Base-by-base conservation (phyloP, 2,113 vertebrate genomes). In the Microcebus ravelobensis region DNA sequence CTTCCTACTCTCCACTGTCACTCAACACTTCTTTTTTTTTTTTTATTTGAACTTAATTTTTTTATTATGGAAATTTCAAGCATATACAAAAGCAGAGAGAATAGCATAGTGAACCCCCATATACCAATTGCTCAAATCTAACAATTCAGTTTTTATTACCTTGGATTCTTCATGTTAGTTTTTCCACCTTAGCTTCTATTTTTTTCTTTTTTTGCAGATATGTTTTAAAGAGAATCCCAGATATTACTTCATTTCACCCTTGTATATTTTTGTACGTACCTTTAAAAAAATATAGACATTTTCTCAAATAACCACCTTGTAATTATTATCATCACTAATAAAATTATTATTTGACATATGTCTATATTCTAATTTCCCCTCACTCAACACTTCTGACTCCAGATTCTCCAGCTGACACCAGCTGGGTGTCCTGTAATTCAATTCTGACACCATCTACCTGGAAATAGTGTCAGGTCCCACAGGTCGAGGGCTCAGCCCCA, bases 21-120 rank as follows among this genome's bases (percentile, higher is more conserved):
- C 29, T 34, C 14, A 7, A 21, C 23, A 42, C 57, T 48, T 48
- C 10, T 48, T 48, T 12, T 79, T 48, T 48, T 48, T 48, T 48
- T 79, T 87, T 93, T 3, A 45, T 81, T 76, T 74, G 68, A 80
- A 90, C 21, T 91, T 90, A 45, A 65, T 95, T 42, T 70, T 89
- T 88, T 76, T 73, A 83, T 87, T 87, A 89, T 85, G 65, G 77
- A 86, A 85, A 63, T 76, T 76, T 88, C n/a, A 86, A 80, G 59
- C 18, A 52, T 73, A 31, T 45, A 50, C 11, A 81, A 71, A 81
- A 61, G 36, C 80, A 81, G 68, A 90, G 50, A 90, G n/a, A 86
- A 67, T 55, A 93, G 18, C 67, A 79, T 27, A 57, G 55, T 36
- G 25, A 87, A 55, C 18, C 27, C 6, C 31, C 21, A 55, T 25